Evolutionary conservation across 2,113 vertebrate genomes (phyloP), one percentile per base, ranked within the genome.

Genomic region (Myanophis thanlyinensis): DNA sequence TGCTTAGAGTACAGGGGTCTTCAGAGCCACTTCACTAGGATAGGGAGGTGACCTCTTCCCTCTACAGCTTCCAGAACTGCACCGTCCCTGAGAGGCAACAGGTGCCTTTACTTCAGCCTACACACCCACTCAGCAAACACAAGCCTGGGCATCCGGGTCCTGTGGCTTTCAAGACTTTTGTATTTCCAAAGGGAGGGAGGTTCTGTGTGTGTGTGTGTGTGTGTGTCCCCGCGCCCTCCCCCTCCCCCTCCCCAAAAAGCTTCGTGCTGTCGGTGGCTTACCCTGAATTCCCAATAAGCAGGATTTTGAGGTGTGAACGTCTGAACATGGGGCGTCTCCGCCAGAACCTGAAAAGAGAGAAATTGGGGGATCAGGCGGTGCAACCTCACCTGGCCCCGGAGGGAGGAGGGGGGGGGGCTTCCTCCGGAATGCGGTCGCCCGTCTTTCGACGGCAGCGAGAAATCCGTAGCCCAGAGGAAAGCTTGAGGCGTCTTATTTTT

Each of bases 221-320:
- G n/a, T n/a, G n/a, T 40, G 18, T 80, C 20, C 35, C 1, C 18
- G 35, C 73, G 18, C 73, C 62, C 7, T 80, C 7, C 7, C 15
- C 15, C 7, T 6, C 15, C 15, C 85, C 22, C 53, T 12, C 4
- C 18, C 5, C 20, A 11, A 87, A 53, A 52, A 88, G 27, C 47
- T 47, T 30, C 6, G 30, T 44, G 35, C 52, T 46, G 52, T 15
- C 23, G 22, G 0, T 13, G 5, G 56, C 92, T 89, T 89, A 92
- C 92, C 92, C 92, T 23, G 92, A 92, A 59, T 89, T 92, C 44
- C 92, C 92, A 48, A 40, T 92, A 22, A 92, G 88, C 25, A 92
- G 88, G 67, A 92, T 89, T 40, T 92, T 92, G 73, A 92, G 88
- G 23, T 92, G 92, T 15, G 92, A 92, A 12, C 92, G 92, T 59